Conservation (phyloP, 2,888 invertebrate genomes). For the Macropis europaea region DNA sequence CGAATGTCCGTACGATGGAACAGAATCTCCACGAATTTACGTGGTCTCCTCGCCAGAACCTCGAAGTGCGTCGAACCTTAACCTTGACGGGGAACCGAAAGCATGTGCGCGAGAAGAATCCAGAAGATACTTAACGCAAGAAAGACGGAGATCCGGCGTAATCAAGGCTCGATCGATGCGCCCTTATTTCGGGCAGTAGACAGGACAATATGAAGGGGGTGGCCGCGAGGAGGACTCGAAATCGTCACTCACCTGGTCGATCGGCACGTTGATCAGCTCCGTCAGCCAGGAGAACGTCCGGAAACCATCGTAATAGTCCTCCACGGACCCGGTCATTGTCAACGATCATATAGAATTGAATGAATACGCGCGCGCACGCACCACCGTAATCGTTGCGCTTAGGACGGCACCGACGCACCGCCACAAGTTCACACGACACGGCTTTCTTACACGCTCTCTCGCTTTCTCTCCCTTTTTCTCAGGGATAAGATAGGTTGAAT, state of each 20-base stretch:
- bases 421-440: background rate
- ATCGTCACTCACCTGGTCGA: slow-evolving; percentile 86
- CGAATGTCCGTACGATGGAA: background rate
- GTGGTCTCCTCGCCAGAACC: too few species aligned
- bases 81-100: slow-evolving; percentile 12
- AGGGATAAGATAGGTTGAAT: slow-evolving; percentile 28
- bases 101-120: background rate
- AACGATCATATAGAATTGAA: slow-evolving; percentile 28
- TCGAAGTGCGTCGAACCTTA: background rate
- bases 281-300: slow-evolving; percentile 86
- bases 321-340: slow-evolving; percentile 62
- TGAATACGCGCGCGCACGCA: slow-evolving; percentile 20
- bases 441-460: background rate
- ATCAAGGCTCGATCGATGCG: slow-evolving; percentile 34
- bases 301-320: slow-evolving; percentile 86
- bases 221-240: slow-evolving; percentile 1
- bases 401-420: background rate
- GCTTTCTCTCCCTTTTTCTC: slow-evolving; percentile 9
- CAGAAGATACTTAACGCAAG: slow-evolving; percentile 13
- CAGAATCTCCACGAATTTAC: too few species aligned
- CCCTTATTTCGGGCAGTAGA: slow-evolving; percentile 26
- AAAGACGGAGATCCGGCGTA: background rate
- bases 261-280: slow-evolving; percentile 85
- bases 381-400: slow-evolving; percentile 1
- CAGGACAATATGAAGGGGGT: slow-evolving; percentile 11